A percentile compares a stretch with the other conserved stretches of the same genome.
phyloP scores from a whole-genome alignment of 2,113 vertebrate species.

The Ammodytes marinus region DNA sequence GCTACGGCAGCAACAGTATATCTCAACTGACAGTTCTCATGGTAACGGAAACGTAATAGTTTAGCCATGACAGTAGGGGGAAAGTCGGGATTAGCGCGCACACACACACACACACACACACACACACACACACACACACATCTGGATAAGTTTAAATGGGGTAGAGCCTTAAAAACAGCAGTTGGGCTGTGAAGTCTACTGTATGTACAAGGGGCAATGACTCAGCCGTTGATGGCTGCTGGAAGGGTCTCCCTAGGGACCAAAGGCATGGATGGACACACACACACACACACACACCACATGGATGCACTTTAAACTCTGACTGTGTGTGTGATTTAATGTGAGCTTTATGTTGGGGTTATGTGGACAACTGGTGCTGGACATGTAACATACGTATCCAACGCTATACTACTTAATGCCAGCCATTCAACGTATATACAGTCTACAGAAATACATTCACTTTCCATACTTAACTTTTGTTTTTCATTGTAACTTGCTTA shows the following conservation, averaged over 20 bases:
- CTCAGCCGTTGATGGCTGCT: constrained; percentile 66
- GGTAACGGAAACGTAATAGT: constrained; percentile 58
- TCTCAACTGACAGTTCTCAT: constrained; percentile 53
- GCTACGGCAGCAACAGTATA: constrained; percentile 29
- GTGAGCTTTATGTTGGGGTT: too few species aligned
- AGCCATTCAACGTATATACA: neutral
- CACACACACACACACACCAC: constrained; percentile 41
- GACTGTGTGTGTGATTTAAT: neutral
- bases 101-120: too few species aligned
- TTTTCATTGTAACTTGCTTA: constrained; percentile 1
- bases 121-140: constrained; percentile 27
- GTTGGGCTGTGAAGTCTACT: constrained; percentile 50
- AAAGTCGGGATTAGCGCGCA: constrained; percentile 57
- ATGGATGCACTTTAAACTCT: constrained; percentile 31
- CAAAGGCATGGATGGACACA: constrained; percentile 27
- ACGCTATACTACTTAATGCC: neutral
- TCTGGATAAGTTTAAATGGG: constrained; percentile 63
- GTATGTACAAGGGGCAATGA: constrained; percentile 63
- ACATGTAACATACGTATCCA: constrained; percentile 1
- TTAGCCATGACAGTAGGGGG: constrained; percentile 37
- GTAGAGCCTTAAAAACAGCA: constrained; percentile 62
- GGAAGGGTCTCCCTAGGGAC: constrained; percentile 62
- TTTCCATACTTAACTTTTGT: neutral
- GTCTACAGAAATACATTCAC: neutral
- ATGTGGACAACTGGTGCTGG: neutral